phyloP scores from a whole-genome alignment of 35 echinoderm and acorn worm genomes.

The Anneissia japonica region DNA sequence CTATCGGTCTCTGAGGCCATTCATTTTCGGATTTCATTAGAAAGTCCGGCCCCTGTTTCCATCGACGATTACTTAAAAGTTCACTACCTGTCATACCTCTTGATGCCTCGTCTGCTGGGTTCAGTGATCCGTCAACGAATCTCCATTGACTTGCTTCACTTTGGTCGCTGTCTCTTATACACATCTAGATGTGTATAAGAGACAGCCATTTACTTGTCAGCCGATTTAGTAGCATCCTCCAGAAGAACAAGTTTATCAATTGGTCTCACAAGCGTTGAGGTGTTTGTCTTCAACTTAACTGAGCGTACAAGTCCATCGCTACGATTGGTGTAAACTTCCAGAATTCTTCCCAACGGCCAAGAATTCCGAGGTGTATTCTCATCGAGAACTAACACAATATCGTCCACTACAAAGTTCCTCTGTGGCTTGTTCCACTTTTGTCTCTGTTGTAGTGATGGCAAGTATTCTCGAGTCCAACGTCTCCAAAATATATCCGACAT shows the following conservation, averaged over 20 bases:
- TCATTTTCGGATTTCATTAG: too few species aligned
- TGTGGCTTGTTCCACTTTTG: constrained; percentile 8
- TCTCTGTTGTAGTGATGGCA: not conserved
- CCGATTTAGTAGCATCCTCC: not conserved
- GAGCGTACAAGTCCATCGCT: not conserved
- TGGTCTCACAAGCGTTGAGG: not conserved
- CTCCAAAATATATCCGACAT: constrained; percentile 18
- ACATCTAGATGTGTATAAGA: too few species aligned
- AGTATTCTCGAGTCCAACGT: constrained; percentile 5
- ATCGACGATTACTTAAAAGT: too few species aligned
- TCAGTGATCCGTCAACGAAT: too few species aligned
- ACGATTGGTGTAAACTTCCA: not conserved
- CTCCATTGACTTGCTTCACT: too few species aligned
- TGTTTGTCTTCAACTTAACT: not conserved
- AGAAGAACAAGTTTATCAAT: not conserved
- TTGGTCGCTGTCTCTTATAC: too few species aligned
- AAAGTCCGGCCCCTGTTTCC: too few species aligned
- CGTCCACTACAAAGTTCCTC: constrained; percentile 10
- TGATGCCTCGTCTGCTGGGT: too few species aligned
- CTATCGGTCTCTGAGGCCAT: too few species aligned
- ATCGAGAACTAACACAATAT: not conserved
- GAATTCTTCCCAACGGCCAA: constrained; percentile 8
- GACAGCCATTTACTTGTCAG: too few species aligned
- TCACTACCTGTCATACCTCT: too few species aligned
- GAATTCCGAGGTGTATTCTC: not conserved